Percentiles rank a stretch among this genome's conserved stretches.
phyloP scores from a whole-genome alignment of 2,797 vertebrate species.

The Phaenicophaeus curvirostris region DNA sequence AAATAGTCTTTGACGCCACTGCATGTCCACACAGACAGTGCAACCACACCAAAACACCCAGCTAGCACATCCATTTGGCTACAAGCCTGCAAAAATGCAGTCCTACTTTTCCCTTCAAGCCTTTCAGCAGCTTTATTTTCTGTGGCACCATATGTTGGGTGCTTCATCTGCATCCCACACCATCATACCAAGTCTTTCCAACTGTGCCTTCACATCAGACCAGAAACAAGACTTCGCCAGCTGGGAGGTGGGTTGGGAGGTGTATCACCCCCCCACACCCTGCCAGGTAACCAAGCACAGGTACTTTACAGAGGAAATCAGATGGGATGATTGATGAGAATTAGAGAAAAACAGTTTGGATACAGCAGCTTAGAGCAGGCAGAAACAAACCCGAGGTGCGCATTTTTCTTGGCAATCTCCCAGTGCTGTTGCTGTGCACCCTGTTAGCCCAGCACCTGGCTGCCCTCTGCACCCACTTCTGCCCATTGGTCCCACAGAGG shows the following conservation, averaged over 20 bases:
- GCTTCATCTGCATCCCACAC: too few species aligned
- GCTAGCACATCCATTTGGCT: background rate
- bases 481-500: fast-evolving
- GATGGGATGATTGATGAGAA: background rate
- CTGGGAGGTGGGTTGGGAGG: background rate
- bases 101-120: background rate
- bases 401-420: background rate
- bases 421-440: background rate
- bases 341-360: background rate
- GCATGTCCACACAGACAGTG: fast-evolving
- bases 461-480: background rate
- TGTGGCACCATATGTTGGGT: fast-evolving
- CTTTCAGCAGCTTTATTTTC: background rate
- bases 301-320: background rate
- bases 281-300: fast-evolving
- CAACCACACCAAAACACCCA: background rate
- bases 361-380: background rate
- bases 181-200: fast-evolving
- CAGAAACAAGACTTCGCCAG: background rate
- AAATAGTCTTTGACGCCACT: background rate
- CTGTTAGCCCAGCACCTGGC: background rate
- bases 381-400: background rate
- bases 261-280: fast-evolving
- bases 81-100: fast-evolving
- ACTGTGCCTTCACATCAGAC: background rate